These are phyloP conservation scores for Brachionus calyciflorus DNA, from an alignment of 1,140 invertebrate genomes.

Conservation along the genomic window DNA sequence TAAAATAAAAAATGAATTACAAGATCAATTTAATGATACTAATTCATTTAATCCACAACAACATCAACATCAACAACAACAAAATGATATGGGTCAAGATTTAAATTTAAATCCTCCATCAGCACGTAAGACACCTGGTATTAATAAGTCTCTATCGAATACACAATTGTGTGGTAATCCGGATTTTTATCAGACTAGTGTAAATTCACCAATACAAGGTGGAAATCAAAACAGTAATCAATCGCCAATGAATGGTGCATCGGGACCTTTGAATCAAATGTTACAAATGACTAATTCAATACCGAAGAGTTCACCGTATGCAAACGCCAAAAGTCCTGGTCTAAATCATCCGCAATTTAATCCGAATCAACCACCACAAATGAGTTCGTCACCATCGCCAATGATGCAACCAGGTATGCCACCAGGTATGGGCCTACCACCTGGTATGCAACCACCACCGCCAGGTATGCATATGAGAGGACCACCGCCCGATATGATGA, in stretches of 20 bases:
- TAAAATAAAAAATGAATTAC: neutral
- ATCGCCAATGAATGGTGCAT: conserved; percentile 30
- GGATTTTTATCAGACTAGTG: neutral
- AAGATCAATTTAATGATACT: neutral
- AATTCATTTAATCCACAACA: neutral
- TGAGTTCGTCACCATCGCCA: conserved; percentile 11
- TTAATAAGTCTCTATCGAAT: conserved; percentile 12
- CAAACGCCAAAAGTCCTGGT: conserved; percentile 32
- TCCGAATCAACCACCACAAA: neutral
- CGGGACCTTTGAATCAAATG: conserved; percentile 32
- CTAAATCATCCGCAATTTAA: conserved; percentile 18
- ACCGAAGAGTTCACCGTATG: conserved; percentile 27
- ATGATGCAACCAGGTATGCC: neutral
- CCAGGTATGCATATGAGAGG: neutral
- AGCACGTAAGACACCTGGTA: conserved; percentile 24
- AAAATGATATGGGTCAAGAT: neutral
- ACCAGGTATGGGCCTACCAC: neutral
- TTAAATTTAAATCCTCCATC: neutral
- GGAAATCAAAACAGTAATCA: conserved; percentile 2
- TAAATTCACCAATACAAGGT: conserved; percentile 2
- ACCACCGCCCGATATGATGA: neutral
- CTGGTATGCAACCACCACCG: neutral
- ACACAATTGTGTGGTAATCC: neutral
- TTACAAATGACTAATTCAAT: conserved; percentile 46
- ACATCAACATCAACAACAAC: neutral